Conservation (phyloP, 2,113 vertebrate genomes). For the Apaloderma vittatum region DNA sequence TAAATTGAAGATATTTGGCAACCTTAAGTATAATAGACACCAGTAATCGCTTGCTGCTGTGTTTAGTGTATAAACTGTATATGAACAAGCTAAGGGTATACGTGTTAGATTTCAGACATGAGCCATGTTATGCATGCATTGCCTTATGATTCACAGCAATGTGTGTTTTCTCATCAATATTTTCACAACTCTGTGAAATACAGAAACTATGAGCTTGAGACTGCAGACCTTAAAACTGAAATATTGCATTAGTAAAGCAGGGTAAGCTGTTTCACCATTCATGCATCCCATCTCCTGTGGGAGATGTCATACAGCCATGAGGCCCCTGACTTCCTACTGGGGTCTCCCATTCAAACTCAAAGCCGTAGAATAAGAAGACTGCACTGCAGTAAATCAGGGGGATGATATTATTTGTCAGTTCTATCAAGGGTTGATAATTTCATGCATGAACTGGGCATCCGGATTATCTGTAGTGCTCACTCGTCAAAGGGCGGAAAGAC, state of each 20-base stretch:
- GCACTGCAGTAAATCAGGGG: not conserved
- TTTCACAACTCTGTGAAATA: not conserved
- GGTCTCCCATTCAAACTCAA: slow-evolving; percentile 24
- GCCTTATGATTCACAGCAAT: not conserved
- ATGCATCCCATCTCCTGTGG: not conserved
- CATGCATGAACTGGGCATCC: not conserved
- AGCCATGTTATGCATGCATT: not conserved
- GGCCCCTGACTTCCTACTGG: not conserved
- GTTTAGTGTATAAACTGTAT: not conserved
- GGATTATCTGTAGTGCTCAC: not conserved
- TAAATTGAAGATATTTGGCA: slow-evolving; percentile 44
- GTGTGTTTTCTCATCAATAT: not conserved
- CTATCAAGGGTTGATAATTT: not conserved
- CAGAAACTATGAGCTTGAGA: not conserved
- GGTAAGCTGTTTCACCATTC: not conserved
- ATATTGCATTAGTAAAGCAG: not conserved
- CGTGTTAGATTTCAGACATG: not conserved
- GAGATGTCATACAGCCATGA: slow-evolving; percentile 24
- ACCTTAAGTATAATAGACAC: not conserved
- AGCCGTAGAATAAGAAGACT: not conserved
- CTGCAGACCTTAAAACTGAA: not conserved
- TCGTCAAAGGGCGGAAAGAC: not conserved
- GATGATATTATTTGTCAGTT: not conserved
- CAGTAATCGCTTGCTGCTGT: slow-evolving; percentile 17
- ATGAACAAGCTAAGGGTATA: not conserved